Conservation (phyloP, 2,113 vertebrate species). For the Alectura lathami region DNA sequence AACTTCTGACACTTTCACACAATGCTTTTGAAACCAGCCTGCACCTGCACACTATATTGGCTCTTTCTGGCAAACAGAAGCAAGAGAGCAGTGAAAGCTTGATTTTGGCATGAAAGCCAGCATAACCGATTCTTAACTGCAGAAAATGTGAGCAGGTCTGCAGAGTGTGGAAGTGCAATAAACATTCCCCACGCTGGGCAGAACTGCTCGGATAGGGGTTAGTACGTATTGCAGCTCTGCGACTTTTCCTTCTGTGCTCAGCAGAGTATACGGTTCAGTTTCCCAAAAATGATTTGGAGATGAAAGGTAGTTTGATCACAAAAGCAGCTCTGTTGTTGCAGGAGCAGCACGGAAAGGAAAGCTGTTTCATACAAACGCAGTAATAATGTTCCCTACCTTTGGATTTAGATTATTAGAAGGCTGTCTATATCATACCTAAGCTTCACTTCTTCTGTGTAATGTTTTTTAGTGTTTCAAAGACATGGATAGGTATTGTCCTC, state of each 20-base stretch:
- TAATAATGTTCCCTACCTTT: background rate
- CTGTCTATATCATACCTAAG: background rate
- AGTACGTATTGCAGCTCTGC: background rate
- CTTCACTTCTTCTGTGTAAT: background rate
- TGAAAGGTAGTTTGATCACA: background rate
- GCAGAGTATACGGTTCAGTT: background rate
- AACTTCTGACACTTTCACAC: background rate
- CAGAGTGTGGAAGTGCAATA: background rate
- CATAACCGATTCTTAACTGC: background rate
- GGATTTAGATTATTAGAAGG: background rate
- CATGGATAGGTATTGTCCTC: background rate
- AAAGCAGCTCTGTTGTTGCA: background rate
- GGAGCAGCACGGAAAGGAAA: background rate
- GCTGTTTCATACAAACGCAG: background rate
- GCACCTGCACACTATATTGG: background rate
- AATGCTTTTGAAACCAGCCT: background rate
- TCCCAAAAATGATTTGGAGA: background rate
- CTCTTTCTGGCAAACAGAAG: background rate
- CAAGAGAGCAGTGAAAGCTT: background rate
- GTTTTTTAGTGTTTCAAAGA: background rate
- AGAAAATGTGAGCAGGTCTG: background rate
- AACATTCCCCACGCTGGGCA: background rate
- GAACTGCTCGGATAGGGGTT: background rate
- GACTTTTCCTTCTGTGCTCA: background rate
- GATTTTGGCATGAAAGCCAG: background rate